A percentile compares a stretch with the other conserved stretches of the same genome.
Conservation (phyloP, 53 echinoderm and acorn worm species). For the Hippasteria phrygiana region DNA sequence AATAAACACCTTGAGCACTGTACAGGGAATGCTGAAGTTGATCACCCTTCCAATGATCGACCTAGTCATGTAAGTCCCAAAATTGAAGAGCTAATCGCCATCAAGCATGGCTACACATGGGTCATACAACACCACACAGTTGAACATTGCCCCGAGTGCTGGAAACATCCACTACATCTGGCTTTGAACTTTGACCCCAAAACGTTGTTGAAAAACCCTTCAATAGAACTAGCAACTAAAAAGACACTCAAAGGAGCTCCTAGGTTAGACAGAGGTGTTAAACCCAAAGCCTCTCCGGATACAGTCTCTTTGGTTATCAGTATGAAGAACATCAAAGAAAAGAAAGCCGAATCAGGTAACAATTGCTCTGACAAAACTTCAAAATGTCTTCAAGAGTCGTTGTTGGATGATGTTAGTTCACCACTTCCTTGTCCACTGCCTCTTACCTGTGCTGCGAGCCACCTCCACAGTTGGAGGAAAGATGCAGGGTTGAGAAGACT, state of each 20-base stretch:
- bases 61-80: background rate
- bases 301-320: too few relatives aligned
- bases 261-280: background rate
- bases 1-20: background rate
- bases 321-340: background rate
- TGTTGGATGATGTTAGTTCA: conserved; percentile 11
- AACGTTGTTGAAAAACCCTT: background rate
- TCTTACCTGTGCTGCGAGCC: conserved; percentile 62
- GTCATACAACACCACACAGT: conserved; percentile 78
- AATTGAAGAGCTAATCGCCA: conserved; percentile 11
- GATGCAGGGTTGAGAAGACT: conserved; percentile 7
- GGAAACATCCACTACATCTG: conserved; percentile 75
- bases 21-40: background rate
- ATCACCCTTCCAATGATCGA: background rate
- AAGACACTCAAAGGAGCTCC: background rate
- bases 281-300: too few relatives aligned
- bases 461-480: conserved; percentile 80
- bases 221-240: background rate
- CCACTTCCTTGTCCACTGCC: conserved; percentile 66
- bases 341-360: background rate
- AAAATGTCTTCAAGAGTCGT: background rate
- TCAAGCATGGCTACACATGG: conserved; percentile 67
- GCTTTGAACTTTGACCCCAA: conserved; percentile 21
- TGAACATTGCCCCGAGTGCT: conserved; percentile 65
- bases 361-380: background rate